Base-by-base conservation (phyloP, 1,140 invertebrate species). In the Halesus radiatus region DNA sequence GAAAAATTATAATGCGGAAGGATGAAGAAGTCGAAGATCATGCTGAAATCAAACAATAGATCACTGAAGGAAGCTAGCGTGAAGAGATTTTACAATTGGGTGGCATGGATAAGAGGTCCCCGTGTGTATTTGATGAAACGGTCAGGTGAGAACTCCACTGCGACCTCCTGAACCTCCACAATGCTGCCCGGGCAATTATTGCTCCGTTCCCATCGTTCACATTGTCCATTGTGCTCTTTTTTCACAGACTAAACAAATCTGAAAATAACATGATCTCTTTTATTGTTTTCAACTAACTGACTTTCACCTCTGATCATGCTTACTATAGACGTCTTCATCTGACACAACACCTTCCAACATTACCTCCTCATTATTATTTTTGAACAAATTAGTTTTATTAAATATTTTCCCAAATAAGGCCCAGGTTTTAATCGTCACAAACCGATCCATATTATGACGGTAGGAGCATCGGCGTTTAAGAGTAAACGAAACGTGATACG, bases 181-280 rank as follows among this genome's bases (percentile, higher is more conserved):
- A 26, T 26, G 23, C 22, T n/a, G 26, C 62, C 62, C 22, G 22
- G 22, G 7, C 26, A 29, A 29, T 32, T 29, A 23, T 22, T 18
- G n/a, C 16, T 64, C 16, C 10, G 22, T 64, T 64, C 62, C 16
- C 62, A 64, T 22, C 62, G 26, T 64, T 64, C 62, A 64, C 26
- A 26, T 64, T 29, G 62, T 26, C 15, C 16, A 64, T 64, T 64
- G 62, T 64, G 16, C 6, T 64, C 23, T 64, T 64, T 64, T 64
- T 64, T 64, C 62, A 64, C 62, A 64, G 62, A 64, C 22, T 32
- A 64, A 64, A 64, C 26, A 64, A 64, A 56, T 22, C 54, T 22
- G 54, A 56, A 32, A 29, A 32, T 29, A 64, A 26, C 62, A 64
- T 32, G 62, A 64, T 64, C 62, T 64, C 62, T 64, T 64, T 56